Evolutionary conservation across 2,113 vertebrate genomes (phyloP).

Genomic region (Tetraodon nigroviridis): DNA sequence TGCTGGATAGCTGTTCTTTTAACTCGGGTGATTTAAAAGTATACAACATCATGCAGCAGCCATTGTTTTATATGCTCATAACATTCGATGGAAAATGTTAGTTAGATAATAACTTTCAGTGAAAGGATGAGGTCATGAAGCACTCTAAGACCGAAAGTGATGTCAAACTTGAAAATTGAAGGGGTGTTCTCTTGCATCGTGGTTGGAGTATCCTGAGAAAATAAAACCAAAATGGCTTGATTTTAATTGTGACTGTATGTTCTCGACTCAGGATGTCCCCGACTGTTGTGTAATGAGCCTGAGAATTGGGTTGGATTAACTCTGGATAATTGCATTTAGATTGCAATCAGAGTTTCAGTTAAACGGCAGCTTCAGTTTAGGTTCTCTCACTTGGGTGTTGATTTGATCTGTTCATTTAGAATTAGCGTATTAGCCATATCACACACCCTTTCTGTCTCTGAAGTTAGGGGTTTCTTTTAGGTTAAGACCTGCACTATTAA

Average conservation of each 20-base stretch:
- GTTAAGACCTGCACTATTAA: constrained; percentile 5
- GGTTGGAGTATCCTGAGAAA: too few species aligned
- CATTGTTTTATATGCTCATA: not conserved
- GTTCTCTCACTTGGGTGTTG: constrained; percentile 23
- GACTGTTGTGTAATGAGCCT: constrained; percentile 43
- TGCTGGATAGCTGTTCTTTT: not conserved
- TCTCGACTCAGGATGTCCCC: constrained; percentile 24
- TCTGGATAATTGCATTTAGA: constrained; percentile 44
- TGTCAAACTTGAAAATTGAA: too few species aligned
- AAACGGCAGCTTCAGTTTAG: constrained; percentile 30
- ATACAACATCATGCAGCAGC: not conserved
- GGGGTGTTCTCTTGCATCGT: too few species aligned
- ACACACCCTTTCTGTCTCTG: not conserved
- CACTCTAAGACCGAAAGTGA: too few species aligned
- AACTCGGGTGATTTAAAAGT: not conserved
- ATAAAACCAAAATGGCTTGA: not conserved
- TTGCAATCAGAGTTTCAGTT: constrained; percentile 60
- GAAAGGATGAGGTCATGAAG: not conserved
- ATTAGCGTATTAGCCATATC: constrained; percentile 30
- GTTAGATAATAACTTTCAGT: not conserved
- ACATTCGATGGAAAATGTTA: not conserved
- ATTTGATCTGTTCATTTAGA: constrained; percentile 46
- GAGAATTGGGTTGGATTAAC: constrained; percentile 49
- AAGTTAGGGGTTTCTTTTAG: not conserved
- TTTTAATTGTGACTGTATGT: constrained; percentile 24